Base-by-base conservation (phyloP, 2,888 invertebrate species). In the Empis livida region DNA sequence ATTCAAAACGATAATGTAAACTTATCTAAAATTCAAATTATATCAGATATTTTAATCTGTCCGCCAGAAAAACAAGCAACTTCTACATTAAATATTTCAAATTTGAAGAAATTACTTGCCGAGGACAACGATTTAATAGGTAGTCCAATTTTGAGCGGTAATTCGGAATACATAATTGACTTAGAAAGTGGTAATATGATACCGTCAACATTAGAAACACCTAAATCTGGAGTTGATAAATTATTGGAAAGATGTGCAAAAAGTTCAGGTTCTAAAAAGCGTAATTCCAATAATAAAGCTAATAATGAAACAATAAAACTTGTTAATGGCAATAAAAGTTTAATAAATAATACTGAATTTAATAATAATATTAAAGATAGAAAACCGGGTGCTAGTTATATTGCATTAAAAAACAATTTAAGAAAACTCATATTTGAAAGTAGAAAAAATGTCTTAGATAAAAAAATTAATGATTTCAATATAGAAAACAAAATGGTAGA, bases 341-440 rank as follows among this genome's bases (percentile, higher is more conserved):
- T 6, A 66, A 67, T 31, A 60, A 62, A 10, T 14, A 31, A 47
- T 60, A 59, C 54, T 68, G 46, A 56, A 56, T 58, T 46, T 59
- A 49, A 49, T n/a, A 57, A 20, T 27, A 27, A 27, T 2, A 54
- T 54, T 31, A 60, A 57, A 43, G 63, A 72, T 14, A 71, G 70
- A 31, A 76, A 79, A 61, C 84, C 87, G 39, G 88, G 91, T 0
- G 78, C 78, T 3, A 82, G 80, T 55, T 75, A 84, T 53, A 63
- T 74, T n/a, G 79, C 77, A 55, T 68, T 92, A 45, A 82, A 81
- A 60, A 76, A 79, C 50, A 79, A 82, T 51, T 71, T 92, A 3
- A 77, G 82, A 58, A 71, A 75, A 13, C 73, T 82, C 65, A 90
- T 92, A 59, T 78, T 78, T 3, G 74, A 77, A 52, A 81, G 80